Evolutionary conservation across 2,797 vertebrate genomes (phyloP).

Genomic region (Neosilurus hyrtlii): DNA sequence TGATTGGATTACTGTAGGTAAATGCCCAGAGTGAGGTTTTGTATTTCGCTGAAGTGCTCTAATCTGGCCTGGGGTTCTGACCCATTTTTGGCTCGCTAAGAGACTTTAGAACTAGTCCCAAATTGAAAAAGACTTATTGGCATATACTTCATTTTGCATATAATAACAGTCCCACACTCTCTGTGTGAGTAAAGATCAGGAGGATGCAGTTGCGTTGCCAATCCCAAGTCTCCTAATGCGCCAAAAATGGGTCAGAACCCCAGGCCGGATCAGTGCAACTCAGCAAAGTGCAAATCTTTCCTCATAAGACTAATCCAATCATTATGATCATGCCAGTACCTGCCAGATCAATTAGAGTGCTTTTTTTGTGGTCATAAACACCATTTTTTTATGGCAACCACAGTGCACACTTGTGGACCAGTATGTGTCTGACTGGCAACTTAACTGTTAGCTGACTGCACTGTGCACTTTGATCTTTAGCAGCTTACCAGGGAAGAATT

Average conservation of each 20-base stretch:
- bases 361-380: constrained; percentile 5
- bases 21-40: constrained; percentile 20
- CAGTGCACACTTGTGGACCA: too few relatives aligned
- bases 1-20: constrained; percentile 29
- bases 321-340: constrained; percentile 7
- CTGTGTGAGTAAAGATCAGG: constrained; percentile 10
- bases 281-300: background rate
- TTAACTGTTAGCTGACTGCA: too few relatives aligned
- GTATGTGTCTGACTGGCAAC: too few relatives aligned
- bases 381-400: too few relatives aligned
- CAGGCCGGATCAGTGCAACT: constrained; percentile 14
- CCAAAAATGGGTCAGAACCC: constrained; percentile 32
- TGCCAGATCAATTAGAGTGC: background rate
- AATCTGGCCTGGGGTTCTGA: constrained; percentile 22
- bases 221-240: background rate
- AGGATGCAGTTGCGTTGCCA: constrained; percentile 17
- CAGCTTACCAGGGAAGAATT: too few relatives aligned
- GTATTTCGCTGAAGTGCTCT: constrained; percentile 8
- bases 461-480: too few relatives aligned
- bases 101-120: constrained; percentile 9
- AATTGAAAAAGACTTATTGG: constrained; percentile 21
- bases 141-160: constrained; percentile 2
- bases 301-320: constrained; percentile 7
- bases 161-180: constrained; percentile 20
- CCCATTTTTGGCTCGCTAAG: constrained; percentile 13